These are phyloP conservation scores for Torymus auratus DNA, from an alignment of 2,888 invertebrate species.

Conservation along the genomic window DNA sequence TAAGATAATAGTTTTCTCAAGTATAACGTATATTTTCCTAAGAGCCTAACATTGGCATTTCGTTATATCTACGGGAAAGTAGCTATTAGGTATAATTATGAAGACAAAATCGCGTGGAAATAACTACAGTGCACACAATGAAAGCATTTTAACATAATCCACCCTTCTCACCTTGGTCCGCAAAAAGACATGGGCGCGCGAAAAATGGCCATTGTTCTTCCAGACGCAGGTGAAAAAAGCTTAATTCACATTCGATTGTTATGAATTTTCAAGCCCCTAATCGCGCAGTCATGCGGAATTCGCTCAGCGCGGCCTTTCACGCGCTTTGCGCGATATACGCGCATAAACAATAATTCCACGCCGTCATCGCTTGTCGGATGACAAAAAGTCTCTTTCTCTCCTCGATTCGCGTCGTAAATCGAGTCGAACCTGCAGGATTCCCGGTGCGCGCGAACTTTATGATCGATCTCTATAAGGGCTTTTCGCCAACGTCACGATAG, in stretches of 20 bases:
- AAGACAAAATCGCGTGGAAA: neutral
- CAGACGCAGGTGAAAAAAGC: neutral
- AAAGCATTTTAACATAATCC: neutral
- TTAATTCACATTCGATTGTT: neutral
- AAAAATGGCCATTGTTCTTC: constrained; percentile 7
- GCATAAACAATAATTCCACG: too few relatives aligned
- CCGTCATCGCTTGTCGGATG: too few relatives aligned
- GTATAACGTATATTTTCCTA: too few relatives aligned
- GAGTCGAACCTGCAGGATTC: neutral
- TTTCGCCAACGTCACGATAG: constrained; percentile 23
- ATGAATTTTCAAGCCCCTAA: neutral
- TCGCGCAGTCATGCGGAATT: neutral
- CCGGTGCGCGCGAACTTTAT: too few relatives aligned
- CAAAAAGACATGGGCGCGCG: neutral
- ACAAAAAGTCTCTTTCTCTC: neutral
- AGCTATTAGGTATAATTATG: neutral
- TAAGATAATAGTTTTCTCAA: too few relatives aligned
- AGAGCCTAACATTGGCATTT: too few relatives aligned
- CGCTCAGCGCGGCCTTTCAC: neutral
- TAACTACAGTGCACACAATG: neutral
- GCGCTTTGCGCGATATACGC: neutral
- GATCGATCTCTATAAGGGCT: too few relatives aligned
- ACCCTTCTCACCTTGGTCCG: neutral
- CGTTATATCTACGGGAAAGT: too few relatives aligned
- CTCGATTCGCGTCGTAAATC: constrained; percentile 7